Conservation (phyloP, 2,888 invertebrate species). For the Philereme vetulata region DNA sequence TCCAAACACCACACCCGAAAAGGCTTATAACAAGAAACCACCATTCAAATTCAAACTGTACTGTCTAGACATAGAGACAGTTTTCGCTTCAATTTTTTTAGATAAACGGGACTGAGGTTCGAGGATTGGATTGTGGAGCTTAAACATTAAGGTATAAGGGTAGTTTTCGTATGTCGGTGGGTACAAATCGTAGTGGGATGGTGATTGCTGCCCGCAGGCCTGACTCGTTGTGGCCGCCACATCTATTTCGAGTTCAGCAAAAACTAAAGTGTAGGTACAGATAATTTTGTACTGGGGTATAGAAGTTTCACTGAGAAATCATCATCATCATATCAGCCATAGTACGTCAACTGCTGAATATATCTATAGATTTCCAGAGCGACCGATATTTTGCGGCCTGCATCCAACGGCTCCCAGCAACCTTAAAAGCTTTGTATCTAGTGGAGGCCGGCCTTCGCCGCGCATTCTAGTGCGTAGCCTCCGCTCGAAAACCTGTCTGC, state of each 20-base stretch:
- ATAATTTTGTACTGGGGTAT: neutral
- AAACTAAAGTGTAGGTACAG: slow-evolving; percentile 45
- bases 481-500: too few species aligned
- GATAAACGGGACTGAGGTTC: slow-evolving; percentile 30
- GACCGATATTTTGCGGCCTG: too few species aligned
- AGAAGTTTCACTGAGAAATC: neutral
- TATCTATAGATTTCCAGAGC: too few species aligned
- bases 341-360: too few species aligned
- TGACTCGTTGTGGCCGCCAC: slow-evolving; percentile 49
- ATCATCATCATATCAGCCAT: too few species aligned
- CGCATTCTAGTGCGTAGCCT: too few species aligned
- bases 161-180: slow-evolving; percentile 39
- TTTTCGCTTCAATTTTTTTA: slow-evolving; percentile 2
- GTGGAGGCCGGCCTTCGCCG: too few species aligned
- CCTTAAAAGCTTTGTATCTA: too few species aligned
- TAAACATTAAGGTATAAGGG: slow-evolving; percentile 39
- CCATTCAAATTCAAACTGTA: slow-evolving; percentile 40
- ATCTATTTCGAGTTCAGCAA: slow-evolving; percentile 52
- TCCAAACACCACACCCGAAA: slow-evolving; percentile 39
- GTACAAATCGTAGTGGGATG: slow-evolving; percentile 33
- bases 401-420: too few species aligned
- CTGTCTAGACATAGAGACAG: neutral
- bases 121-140: slow-evolving; percentile 40
- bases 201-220: slow-evolving; percentile 57
- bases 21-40: slow-evolving; percentile 26